Evolutionary conservation across 2,888 invertebrate genomes (phyloP).

Genomic region (Erannis defoliaria): DNA sequence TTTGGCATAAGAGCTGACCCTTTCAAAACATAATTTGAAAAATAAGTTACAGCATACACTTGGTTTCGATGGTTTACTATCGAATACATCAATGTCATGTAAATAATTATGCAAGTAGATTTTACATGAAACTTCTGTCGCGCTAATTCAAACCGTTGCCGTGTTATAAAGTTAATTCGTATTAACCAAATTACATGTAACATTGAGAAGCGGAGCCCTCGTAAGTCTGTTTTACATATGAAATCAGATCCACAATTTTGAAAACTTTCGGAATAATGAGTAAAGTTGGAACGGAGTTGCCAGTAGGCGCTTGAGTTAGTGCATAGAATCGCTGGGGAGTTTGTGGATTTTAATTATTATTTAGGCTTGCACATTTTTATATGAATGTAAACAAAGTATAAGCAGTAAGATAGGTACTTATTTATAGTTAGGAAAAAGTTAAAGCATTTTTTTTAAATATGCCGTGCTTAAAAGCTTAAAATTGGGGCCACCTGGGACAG

Average conservation of each 20-base stretch:
- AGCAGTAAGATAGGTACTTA: neutral
- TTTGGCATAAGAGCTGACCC: no score
- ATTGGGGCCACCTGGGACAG: no score
- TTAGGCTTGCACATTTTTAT: no score
- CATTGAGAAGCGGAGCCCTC: slow-evolving; percentile 4
- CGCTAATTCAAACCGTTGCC: no score
- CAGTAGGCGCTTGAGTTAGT: slow-evolving; percentile 27
- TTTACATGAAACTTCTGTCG: neutral
- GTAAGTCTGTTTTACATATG: slow-evolving; percentile 30
- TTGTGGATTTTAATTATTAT: slow-evolving; percentile 16
- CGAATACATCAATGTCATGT: no score
- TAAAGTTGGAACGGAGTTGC: slow-evolving; percentile 28
- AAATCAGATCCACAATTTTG: slow-evolving; percentile 32
- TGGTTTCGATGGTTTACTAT: no score
- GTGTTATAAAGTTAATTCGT: slow-evolving; percentile 16
- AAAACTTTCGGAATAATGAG: slow-evolving; percentile 39
- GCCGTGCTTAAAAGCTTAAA: no score
- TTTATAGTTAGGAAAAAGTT: neutral
- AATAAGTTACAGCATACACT: no score
- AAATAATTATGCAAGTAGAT: no score
- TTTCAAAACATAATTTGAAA: no score
- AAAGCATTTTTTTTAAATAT: no score
- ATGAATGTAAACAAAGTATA: neutral
- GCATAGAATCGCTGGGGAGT: slow-evolving; percentile 16
- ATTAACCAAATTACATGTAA: slow-evolving; percentile 34